Evolutionary conservation across 2,113 vertebrate genomes (phyloP).

Genomic region (Otus sunia): DNA sequence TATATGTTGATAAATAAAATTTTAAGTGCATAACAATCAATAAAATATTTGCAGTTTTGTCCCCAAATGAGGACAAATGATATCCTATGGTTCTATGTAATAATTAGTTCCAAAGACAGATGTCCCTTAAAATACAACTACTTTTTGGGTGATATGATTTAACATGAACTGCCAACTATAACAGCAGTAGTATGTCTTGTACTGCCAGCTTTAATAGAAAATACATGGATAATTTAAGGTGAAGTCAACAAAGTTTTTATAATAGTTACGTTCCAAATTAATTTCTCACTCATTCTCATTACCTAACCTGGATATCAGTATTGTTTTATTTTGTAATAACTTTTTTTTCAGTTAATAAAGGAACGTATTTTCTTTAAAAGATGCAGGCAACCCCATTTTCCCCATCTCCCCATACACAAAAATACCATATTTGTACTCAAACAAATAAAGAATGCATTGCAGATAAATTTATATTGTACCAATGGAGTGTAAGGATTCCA

Average conservation of each 20-base stretch:
- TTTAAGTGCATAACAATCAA: background rate
- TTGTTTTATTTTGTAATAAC: background rate
- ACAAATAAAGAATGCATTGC: constrained; percentile 19
- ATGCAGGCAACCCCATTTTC: background rate
- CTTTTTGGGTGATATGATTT: background rate
- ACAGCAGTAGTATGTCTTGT: background rate
- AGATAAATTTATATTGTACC: constrained; percentile 61
- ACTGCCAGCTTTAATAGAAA: background rate
- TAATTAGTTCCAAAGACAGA: background rate
- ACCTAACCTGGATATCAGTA: background rate
- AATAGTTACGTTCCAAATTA: background rate
- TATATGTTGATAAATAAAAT: background rate
- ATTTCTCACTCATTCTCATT: background rate
- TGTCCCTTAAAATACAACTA: background rate
- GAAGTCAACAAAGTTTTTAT: background rate
- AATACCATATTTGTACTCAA: constrained; percentile 16
- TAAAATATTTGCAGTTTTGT: background rate
- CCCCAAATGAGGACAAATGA: background rate
- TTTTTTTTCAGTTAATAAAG: background rate
- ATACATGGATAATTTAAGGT: background rate
- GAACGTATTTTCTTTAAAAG: background rate
- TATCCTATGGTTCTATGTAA: background rate
- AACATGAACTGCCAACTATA: background rate
- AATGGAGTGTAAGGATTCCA: constrained; percentile 66
- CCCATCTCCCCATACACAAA: background rate